Conservation (phyloP, 2,888 invertebrate genomes). For the Clostera curtula region DNA sequence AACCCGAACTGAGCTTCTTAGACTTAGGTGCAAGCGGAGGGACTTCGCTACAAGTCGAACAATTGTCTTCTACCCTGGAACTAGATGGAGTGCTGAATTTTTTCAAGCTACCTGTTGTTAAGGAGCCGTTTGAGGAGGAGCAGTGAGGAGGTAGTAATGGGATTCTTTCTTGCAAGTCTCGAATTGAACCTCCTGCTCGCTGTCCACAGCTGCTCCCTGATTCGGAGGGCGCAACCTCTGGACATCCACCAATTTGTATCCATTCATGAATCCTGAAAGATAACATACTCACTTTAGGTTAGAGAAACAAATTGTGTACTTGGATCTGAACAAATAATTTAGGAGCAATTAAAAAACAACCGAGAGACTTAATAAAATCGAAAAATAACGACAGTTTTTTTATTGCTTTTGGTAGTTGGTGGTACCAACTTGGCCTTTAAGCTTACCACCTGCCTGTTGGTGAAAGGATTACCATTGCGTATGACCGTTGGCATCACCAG, state of each 20-base stretch:
- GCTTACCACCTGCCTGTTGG: too few species aligned
- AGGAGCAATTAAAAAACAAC: too few species aligned
- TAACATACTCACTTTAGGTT: too few species aligned
- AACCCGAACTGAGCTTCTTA: slow-evolving; percentile 64
- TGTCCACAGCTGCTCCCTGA: slow-evolving; percentile 48
- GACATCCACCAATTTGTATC: slow-evolving; percentile 61
- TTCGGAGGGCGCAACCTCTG: slow-evolving; percentile 47
- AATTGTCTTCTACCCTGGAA: slow-evolving; percentile 51
- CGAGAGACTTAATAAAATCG: too few species aligned
- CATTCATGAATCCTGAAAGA: slow-evolving; percentile 45
- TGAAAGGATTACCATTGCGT: too few species aligned
- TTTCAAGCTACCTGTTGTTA: slow-evolving; percentile 57
- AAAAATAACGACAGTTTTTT: too few species aligned
- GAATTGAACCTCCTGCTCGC: slow-evolving; percentile 39
- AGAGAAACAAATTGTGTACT: too few species aligned
- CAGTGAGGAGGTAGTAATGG: slow-evolving; percentile 62
- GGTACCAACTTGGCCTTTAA: too few species aligned
- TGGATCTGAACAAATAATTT: too few species aligned
- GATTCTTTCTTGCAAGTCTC: slow-evolving; percentile 56
- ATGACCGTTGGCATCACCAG: too few species aligned
- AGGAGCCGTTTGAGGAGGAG: slow-evolving; percentile 63
- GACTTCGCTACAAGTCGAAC: slow-evolving; percentile 61
- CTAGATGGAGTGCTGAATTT: slow-evolving; percentile 53
- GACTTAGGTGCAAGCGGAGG: slow-evolving; percentile 57
- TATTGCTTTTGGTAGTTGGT: too few species aligned